Base-by-base conservation (phyloP, 1,140 invertebrate genomes). In the Drosophila watanabei region DNA sequence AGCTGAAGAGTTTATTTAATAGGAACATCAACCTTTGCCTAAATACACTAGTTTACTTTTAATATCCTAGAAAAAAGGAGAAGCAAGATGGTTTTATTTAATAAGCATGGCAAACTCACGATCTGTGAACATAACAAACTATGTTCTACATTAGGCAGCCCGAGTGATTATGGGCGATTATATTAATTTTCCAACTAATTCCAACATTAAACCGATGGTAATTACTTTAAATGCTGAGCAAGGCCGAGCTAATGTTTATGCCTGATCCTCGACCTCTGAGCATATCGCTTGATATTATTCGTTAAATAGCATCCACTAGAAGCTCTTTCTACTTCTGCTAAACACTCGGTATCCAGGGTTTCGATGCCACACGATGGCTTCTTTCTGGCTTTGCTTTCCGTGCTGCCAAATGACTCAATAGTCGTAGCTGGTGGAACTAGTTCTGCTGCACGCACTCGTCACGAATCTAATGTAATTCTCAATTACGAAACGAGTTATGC, bases 401-500 rank as follows among this genome's bases (percentile, higher is more conserved):
- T 72, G 35, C 46, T 72, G 46, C 64, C 80, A 88, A 88, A 87
- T 87, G 84, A 87, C 84, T 88, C 85, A 88, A 88, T 88, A 88
- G 80, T 63, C 46, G 46, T 33, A 41, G 81, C 65, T 68, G 28
- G 51, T 49, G 83, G 48, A 89, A 81, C 85, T 89, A 88, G 84
- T 84, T 88, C 81, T 88, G 73, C 75, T 76, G 85, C 84, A 88
- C 84, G 85, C 86, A 88, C 85, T 90, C 83, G 85, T 89, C 78
- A 60, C 75, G 52, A 90, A 90, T 86, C 81, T 82, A 90, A 90
- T 91, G 86, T 86, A 87, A 90, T 90, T 90, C 86, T 90, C 82
- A 91, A 90, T 90, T 89, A 91, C 87, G 75, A 86, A 89, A 89
- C 86, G 75, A 89, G 86, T 89, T 89, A 89, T 89, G 86, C 87